Percentiles rank a stretch among this genome's conserved stretches.
These are phyloP conservation scores for Mormoops blainvillei DNA, from an alignment of 2,113 vertebrate genomes.

Conservation along the genomic window DNA sequence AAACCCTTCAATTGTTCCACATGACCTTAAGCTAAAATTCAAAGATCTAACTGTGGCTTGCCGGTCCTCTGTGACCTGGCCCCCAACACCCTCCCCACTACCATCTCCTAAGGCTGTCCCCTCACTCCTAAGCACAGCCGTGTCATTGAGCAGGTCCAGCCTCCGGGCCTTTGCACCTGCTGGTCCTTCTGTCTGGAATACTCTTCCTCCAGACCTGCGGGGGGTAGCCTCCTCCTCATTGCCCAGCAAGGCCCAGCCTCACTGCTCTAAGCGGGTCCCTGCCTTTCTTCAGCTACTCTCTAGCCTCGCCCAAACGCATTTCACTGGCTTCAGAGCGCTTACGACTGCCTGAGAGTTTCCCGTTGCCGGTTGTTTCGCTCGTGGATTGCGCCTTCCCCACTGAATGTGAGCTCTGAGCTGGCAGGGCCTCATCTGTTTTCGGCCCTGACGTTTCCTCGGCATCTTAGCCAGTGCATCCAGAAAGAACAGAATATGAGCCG, in stretches of 20 bases:
- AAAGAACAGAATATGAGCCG: neutral
- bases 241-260: neutral
- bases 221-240: neutral
- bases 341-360: neutral
- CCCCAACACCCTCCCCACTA: too few species aligned
- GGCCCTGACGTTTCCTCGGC: too few species aligned
- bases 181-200: neutral
- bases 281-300: neutral
- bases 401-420: neutral
- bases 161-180: neutral
- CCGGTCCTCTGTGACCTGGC: neutral
- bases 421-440: neutral
- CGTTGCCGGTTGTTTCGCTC: neutral
- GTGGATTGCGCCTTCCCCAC: neutral
- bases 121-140: neutral
- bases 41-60: neutral
- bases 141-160: neutral
- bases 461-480: neutral
- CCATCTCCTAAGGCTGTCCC: neutral
- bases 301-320: fast-evolving
- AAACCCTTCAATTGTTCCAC: neutral
- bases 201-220: neutral
- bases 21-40: neutral
- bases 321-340: neutral
- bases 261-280: neutral